Conservation (phyloP, 2,888 invertebrate genomes). For the Rotaria magnacalcarata region DNA sequence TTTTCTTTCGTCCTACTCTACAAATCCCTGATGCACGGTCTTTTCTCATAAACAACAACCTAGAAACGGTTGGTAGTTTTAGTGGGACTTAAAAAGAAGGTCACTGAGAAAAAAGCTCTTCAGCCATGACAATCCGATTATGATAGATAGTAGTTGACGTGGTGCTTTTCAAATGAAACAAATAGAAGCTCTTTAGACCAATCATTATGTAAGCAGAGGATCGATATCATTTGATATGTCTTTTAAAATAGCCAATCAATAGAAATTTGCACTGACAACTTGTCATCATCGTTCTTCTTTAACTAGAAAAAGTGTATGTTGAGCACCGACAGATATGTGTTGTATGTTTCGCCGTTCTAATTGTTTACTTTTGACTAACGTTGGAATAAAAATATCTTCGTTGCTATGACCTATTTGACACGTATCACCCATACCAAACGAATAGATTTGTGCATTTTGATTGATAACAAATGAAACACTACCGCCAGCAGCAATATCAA, state of each 20-base stretch:
- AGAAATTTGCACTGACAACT: not conserved
- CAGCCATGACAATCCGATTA: not conserved
- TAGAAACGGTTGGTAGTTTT: no score
- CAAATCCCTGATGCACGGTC: no score
- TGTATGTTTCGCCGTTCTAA: conserved; percentile 34
- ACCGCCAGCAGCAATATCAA: conserved; percentile 45
- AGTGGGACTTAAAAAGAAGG: not conserved
- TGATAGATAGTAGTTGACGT: no score
- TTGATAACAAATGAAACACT: conserved; percentile 44
- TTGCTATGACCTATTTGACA: conserved; percentile 41
- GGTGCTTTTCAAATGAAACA: not conserved
- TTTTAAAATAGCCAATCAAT: not conserved
- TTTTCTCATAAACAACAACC: no score
- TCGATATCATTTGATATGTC: not conserved
- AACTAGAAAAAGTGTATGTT: conserved; percentile 43
- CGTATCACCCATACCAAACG: conserved; percentile 43
- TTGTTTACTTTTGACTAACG: conserved; percentile 36
- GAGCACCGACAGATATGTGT: conserved; percentile 41
- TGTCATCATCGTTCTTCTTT: not conserved
- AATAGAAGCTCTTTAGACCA: not conserved
- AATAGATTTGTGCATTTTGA: conserved; percentile 37
- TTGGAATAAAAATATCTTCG: conserved; percentile 41
- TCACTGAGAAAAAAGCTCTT: not conserved
- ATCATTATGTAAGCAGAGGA: not conserved
- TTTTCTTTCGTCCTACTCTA: no score